Percentiles rank a stretch among this genome's conserved stretches.
Conservation (phyloP, 2,888 invertebrate species). For the Athalia circularis region DNA sequence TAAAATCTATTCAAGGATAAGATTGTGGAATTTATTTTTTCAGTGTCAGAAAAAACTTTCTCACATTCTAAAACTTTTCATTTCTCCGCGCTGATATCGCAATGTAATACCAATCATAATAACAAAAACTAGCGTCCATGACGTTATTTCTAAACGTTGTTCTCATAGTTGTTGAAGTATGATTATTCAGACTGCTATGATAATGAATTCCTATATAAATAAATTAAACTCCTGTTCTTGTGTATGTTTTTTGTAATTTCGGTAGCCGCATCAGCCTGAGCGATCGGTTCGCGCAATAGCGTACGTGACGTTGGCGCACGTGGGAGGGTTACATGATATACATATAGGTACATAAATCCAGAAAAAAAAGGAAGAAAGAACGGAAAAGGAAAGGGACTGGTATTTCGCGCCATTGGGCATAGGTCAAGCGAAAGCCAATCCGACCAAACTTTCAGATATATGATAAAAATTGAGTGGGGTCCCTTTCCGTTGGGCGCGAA, state of each 20-base stretch:
- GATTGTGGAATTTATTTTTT: too few species aligned
- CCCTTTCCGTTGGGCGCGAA: conserved; percentile 48
- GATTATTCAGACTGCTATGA: neutral
- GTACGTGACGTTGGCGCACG: conserved; percentile 57
- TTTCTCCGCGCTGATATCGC: neutral
- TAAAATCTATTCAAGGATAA: too few species aligned
- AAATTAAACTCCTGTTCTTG: neutral
- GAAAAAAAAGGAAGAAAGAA: too few species aligned
- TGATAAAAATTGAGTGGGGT: conserved; percentile 71
- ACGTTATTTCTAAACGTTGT: conserved; percentile 25
- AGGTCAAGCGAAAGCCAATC: conserved; percentile 72
- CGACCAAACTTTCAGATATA: conserved; percentile 68
- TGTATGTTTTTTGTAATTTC: neutral
- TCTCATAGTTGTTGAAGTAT: conserved; percentile 1
- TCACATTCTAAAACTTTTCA: neutral
- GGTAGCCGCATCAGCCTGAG: conserved; percentile 36
- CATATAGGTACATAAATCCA: too few species aligned
- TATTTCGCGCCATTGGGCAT: conserved; percentile 68
- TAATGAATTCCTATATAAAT: neutral
- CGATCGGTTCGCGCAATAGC: conserved; percentile 62
- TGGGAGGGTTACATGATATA: conserved; percentile 48
- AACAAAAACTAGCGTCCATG: conserved; percentile 20
- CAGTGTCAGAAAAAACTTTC: too few species aligned
- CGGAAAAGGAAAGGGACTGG: conserved; percentile 30
- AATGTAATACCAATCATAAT: conserved; percentile 4